A percentile compares a stretch with the other conserved stretches of the same genome.
These are phyloP conservation scores for Pteruthius melanotis DNA, from an alignment of 2,113 vertebrate genomes.

Conservation along the genomic window DNA sequence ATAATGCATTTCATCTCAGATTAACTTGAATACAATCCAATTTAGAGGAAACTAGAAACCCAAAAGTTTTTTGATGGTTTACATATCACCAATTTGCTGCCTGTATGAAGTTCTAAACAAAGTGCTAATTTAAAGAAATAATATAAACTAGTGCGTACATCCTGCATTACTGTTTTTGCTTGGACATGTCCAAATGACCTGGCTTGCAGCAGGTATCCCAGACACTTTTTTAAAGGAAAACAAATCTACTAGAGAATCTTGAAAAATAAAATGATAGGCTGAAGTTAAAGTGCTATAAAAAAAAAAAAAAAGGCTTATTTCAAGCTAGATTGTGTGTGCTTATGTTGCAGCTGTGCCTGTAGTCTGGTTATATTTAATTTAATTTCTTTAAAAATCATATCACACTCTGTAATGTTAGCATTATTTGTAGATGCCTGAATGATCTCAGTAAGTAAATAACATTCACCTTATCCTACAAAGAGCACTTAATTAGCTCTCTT, in stretches of 20 bases:
- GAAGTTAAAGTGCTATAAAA: neutral
- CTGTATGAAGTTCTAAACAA: neutral
- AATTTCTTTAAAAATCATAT: neutral
- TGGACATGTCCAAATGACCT: neutral
- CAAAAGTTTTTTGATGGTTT: neutral
- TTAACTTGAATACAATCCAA: neutral
- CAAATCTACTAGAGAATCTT: neutral
- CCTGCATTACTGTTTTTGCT: neutral
- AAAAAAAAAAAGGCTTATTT: neutral
- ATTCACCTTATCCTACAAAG: neutral
- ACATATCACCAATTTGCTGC: neutral
- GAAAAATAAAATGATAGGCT: neutral
- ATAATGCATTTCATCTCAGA: neutral
- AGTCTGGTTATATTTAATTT: neutral
- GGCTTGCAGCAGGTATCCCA: neutral
- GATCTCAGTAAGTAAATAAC: slow-evolving; percentile 10
- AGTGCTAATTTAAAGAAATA: neutral
- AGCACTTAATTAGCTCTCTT: neutral
- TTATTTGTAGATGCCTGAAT: neutral
- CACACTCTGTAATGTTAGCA: neutral
- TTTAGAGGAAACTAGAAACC: neutral
- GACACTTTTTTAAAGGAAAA: neutral
- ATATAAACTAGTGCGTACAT: neutral
- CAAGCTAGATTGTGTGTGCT: neutral
- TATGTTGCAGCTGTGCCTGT: neutral